A percentile compares a stretch with the other conserved stretches of the same genome.
phyloP scores from a whole-genome alignment of 2,113 vertebrate species.

The Anguilla japonica region DNA sequence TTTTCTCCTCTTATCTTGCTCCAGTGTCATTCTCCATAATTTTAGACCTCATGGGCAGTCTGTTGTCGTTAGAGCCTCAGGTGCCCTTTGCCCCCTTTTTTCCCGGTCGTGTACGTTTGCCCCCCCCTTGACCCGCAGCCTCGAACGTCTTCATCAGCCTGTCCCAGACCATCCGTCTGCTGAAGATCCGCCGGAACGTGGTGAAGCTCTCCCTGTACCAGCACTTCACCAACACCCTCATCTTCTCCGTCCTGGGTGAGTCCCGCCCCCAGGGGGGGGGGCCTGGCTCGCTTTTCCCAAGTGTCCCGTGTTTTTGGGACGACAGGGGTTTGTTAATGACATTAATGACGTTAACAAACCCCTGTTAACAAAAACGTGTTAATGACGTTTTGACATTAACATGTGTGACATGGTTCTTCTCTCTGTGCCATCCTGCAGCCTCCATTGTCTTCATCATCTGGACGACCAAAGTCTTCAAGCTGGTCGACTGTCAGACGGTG shows the following conservation, averaged over 20 bases:
- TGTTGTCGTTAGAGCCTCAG: not conserved
- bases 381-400: too few relatives aligned
- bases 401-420: too few relatives aligned
- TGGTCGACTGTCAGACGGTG: constrained; percentile 92
- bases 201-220: constrained; percentile 93
- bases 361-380: too few relatives aligned
- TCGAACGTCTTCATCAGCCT: constrained; percentile 94
- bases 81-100: not conserved
- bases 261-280: not conserved
- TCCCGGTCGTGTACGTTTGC: not conserved
- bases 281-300: not conserved
- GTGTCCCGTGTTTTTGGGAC: not conserved
- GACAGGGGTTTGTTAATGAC: too few relatives aligned
- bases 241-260: constrained; percentile 91
- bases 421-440: constrained; percentile 69
- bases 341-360: too few relatives aligned
- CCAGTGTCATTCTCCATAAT: too few relatives aligned
- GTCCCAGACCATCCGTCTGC: constrained; percentile 90
- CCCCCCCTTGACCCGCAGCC: constrained; percentile 75
- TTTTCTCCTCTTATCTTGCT: too few relatives aligned
- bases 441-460: constrained; percentile 95
- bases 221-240: constrained; percentile 95
- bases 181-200: constrained; percentile 89
- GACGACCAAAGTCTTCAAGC: constrained; percentile 94
- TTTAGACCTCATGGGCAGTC: not conserved